Percentiles rank a stretch among this genome's conserved stretches.
phyloP scores from a whole-genome alignment of 2,797 vertebrate species.

The Xyrichtys novacula region DNA sequence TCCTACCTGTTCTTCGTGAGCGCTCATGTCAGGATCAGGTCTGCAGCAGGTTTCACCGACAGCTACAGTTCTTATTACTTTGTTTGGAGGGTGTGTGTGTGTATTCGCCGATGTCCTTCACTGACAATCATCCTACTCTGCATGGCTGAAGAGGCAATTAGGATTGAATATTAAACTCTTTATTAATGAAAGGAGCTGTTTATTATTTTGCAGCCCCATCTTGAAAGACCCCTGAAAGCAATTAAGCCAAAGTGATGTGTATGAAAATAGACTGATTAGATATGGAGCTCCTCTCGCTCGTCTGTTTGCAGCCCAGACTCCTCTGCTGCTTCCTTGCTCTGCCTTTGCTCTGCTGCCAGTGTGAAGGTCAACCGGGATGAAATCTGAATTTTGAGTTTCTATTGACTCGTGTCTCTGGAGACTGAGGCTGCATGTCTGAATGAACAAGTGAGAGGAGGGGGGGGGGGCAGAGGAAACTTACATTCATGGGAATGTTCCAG shows the following conservation, averaged over 20 bases:
- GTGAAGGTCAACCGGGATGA: conserved; percentile 77
- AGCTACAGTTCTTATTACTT: conserved; percentile 16
- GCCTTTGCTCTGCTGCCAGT: conserved; percentile 36
- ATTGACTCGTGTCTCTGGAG: conserved; percentile 58
- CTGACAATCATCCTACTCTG: conserved; percentile 59
- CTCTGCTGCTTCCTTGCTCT: conserved; percentile 22
- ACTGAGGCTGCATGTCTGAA: conserved; percentile 46
- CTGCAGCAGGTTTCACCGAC: conserved; percentile 24
- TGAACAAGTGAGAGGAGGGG: conserved; percentile 46
- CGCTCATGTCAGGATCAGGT: conserved; percentile 27
- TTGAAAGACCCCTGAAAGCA: conserved; percentile 73
- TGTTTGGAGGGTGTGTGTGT: not conserved
- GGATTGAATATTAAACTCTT: conserved; percentile 66
- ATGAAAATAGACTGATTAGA: conserved; percentile 71
- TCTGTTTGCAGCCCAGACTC: conserved; percentile 45
- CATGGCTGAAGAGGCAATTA: conserved; percentile 62
- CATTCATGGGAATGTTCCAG: conserved; percentile 99
- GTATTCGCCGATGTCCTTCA: conserved; percentile 50
- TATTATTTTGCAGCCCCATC: conserved; percentile 68
- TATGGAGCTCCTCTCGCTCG: conserved; percentile 35
- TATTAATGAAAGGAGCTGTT: conserved; percentile 73
- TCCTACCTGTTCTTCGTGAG: conserved; percentile 28
- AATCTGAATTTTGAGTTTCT: conserved; percentile 77
- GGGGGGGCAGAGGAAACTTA: conserved; percentile 76
- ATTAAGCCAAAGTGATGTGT: conserved; percentile 74